Conservation (phyloP, 2,888 invertebrate genomes). For the Trimorus sp. region DNA sequence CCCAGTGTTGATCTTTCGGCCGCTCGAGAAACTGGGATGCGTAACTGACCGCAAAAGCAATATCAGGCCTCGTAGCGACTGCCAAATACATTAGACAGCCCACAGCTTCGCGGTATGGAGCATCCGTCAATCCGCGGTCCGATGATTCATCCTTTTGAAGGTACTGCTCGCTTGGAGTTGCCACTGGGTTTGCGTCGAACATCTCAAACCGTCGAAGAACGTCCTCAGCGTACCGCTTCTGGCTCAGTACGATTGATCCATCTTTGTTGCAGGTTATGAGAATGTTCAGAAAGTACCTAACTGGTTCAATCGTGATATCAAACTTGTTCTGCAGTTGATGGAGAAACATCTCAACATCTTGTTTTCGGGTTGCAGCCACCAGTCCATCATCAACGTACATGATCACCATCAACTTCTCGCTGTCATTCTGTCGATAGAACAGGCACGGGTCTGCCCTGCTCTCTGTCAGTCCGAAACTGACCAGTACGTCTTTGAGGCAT, state of each 20-base stretch:
- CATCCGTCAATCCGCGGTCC: not conserved
- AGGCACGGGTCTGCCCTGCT: constrained; percentile 12
- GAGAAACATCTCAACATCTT: constrained; percentile 32
- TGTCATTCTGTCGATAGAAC: constrained; percentile 18
- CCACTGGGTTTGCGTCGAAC: not conserved
- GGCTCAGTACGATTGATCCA: constrained; percentile 2
- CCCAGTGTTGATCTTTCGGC: no score
- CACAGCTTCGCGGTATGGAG: constrained; percentile 53
- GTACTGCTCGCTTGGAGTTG: not conserved
- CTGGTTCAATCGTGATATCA: constrained; percentile 38
- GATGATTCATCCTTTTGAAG: not conserved
- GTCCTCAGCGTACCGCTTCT: not conserved
- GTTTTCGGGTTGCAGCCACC: constrained; percentile 34
- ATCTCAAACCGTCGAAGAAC: not conserved
- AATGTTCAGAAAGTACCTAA: constrained; percentile 55
- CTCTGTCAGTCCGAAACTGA: no score
- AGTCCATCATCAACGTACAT: constrained; percentile 61
- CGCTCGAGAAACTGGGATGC: constrained; percentile 45
- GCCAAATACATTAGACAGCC: constrained; percentile 59
- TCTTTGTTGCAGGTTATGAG: constrained; percentile 32
- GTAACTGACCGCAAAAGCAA: constrained; percentile 60
- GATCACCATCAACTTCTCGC: constrained; percentile 36
- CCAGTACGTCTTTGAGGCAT: no score
- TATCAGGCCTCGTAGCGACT: constrained; percentile 59
- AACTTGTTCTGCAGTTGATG: constrained; percentile 34